phyloP scores from a whole-genome alignment of 1,140 invertebrate genomes.

The Chrysopa pallens region DNA sequence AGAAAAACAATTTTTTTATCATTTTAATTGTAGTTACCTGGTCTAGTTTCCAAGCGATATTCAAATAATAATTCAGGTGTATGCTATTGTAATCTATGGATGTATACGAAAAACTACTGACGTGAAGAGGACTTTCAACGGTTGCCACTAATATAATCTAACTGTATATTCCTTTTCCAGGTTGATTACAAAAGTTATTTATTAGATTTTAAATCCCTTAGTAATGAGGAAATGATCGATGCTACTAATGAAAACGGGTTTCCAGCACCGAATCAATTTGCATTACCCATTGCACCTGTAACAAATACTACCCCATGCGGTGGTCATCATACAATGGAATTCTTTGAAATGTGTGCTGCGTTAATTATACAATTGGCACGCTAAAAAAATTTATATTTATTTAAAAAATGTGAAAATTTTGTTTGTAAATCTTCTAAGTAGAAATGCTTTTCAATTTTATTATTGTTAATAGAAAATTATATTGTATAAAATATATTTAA shows the following conservation, averaged over 20 bases:
- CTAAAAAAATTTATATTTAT: slow-evolving; percentile 25
- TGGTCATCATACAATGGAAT: slow-evolving; percentile 96
- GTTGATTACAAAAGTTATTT: slow-evolving; percentile 96
- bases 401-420: not conserved
- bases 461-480: no score
- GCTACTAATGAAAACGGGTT: slow-evolving; percentile 34
- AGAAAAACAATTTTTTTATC: no score
- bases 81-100: no score
- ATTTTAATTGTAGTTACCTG: no score
- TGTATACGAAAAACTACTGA: no score
- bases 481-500: no score
- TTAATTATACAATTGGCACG: slow-evolving; percentile 94
- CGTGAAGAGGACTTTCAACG: no score
- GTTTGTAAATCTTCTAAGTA: no score
- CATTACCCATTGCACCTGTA: slow-evolving; percentile 23
- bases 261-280: slow-evolving; percentile 15
- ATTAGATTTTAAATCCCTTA: slow-evolving; percentile 92
- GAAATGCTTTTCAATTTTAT: no score
- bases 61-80: no score
- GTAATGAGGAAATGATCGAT: slow-evolving; percentile 52
- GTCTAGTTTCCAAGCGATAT: no score
- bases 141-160: not conserved
- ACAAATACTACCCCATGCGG: slow-evolving; percentile 21
- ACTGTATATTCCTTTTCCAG: slow-evolving; percentile 8
- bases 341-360: slow-evolving; percentile 99